Conservation (phyloP, 2,113 vertebrate genomes). For the Strix aluco region DNA sequence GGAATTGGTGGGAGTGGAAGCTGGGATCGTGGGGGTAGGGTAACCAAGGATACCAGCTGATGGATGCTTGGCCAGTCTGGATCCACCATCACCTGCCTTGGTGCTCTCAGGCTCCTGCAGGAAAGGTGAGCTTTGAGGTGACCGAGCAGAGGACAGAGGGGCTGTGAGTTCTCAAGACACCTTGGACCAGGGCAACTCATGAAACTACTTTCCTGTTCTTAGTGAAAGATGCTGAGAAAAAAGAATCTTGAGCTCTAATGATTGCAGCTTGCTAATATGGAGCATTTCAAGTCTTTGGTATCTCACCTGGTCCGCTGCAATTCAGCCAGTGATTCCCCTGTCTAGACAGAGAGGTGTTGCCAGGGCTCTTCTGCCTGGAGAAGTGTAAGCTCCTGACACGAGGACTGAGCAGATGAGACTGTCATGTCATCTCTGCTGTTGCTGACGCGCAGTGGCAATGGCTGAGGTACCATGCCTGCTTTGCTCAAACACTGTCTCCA, state of each 20-base stretch:
- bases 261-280: background rate
- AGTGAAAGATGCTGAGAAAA: background rate
- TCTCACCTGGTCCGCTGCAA: background rate
- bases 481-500: background rate
- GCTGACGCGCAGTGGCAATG: rapidly evolving
- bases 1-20: rapidly evolving
- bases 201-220: background rate
- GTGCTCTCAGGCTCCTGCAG: background rate
- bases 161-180: background rate
- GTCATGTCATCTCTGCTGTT: background rate
- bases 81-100: no score
- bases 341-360: background rate
- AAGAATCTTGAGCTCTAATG: background rate
- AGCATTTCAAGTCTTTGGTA: background rate
- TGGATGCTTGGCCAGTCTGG: background rate
- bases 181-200: background rate
- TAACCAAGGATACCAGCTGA: background rate
- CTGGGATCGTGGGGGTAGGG: background rate
- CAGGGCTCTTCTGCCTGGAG: background rate
- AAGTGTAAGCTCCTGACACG: background rate
- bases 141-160: background rate
- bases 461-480: background rate
- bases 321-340: background rate
- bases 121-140: background rate
- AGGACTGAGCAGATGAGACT: background rate